Evolutionary conservation across 2,113 vertebrate genomes (phyloP).

Genomic region (Zosterops lateralis): DNA sequence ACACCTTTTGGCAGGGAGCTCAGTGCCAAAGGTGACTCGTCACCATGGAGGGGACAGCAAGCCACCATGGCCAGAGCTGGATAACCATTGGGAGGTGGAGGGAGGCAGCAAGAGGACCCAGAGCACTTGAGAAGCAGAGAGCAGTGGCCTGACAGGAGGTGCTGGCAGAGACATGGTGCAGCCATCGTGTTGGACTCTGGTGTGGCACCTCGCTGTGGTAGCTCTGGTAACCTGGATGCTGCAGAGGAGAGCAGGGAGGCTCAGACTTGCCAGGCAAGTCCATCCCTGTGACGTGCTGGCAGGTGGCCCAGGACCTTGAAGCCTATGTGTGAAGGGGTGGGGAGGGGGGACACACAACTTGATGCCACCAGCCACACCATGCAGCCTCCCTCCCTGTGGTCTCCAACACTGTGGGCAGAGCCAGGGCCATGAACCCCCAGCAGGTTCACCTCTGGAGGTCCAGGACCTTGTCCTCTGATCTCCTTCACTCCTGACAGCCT

Average conservation of each 20-base stretch:
- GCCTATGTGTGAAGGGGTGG: accelerated
- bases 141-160: neutral
- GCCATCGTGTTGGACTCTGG: accelerated
- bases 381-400: neutral
- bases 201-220: accelerated
- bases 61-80: neutral
- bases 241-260: neutral
- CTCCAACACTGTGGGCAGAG: accelerated
- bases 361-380: accelerated
- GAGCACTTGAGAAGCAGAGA: neutral
- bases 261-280: neutral
- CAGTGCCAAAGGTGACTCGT: neutral
- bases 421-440: neutral
- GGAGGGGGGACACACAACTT: neutral
- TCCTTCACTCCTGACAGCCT: neutral
- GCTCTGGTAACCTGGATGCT: accelerated
- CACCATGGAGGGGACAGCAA: accelerated
- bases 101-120: neutral
- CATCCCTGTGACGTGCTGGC: accelerated
- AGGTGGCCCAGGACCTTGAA: accelerated
- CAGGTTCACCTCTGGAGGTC: neutral
- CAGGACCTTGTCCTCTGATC: neutral
- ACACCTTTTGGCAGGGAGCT: neutral
- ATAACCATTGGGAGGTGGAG: neutral
- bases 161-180: neutral